phyloP scores from a whole-genome alignment of 2,113 vertebrate species.

The Petaurus breviceps region DNA sequence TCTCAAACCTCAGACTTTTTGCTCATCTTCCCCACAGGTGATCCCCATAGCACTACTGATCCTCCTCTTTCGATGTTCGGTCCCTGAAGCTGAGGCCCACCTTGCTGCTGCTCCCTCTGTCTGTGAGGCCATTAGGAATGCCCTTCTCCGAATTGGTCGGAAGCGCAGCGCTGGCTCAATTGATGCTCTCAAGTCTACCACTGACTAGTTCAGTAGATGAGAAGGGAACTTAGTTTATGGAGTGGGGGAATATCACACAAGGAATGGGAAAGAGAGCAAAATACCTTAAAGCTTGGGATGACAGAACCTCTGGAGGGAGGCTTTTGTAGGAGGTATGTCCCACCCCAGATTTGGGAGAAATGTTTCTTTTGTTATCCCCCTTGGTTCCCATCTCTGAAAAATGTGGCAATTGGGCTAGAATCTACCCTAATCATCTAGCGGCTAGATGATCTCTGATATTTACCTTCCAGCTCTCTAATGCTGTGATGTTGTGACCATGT shows the following conservation, averaged over 20 bases:
- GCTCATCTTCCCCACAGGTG: conserved; percentile 74
- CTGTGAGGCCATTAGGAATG: conserved; percentile 80
- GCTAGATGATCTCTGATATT: neutral
- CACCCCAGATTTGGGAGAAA: neutral
- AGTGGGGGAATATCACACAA: neutral
- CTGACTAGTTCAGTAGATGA: neutral
- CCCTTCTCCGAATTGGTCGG: conserved; percentile 40
- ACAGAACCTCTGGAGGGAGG: neutral
- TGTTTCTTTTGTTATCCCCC: neutral
- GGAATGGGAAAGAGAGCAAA: neutral
- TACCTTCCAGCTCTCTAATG: neutral
- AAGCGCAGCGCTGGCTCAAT: conserved; percentile 4
- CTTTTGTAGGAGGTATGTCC: neutral
- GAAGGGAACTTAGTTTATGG: neutral
- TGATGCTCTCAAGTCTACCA: neutral
- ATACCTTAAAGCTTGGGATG: neutral
- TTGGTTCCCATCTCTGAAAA: neutral
- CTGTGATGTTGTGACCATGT: neutral
- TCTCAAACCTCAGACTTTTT: neutral
- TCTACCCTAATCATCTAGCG: no score
- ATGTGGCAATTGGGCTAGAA: neutral
- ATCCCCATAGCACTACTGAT: conserved; percentile 85
- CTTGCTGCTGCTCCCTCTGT: conserved; percentile 78
- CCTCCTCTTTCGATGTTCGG: conserved; percentile 79
- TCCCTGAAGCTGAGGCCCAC: conserved; percentile 78